Conservation (phyloP, 2,888 invertebrate species). For the Acholoe squamosa region DNA sequence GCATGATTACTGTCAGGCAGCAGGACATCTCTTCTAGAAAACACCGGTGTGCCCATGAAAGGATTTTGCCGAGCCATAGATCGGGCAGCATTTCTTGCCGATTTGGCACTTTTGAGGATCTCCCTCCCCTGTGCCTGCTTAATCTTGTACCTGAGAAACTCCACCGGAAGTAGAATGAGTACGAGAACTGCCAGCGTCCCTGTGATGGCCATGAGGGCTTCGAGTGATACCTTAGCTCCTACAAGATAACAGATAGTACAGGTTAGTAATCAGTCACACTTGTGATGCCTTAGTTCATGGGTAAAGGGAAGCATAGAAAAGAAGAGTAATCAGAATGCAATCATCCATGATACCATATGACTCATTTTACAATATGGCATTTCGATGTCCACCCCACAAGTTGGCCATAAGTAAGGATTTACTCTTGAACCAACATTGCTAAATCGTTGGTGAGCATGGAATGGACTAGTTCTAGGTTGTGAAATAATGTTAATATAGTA, state of each 20-base stretch:
- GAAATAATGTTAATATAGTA: no score
- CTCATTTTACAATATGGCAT: no score
- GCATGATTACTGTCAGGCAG: neutral
- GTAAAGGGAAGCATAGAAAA: no score
- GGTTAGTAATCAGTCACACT: neutral
- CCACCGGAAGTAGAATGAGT: constrained; percentile 15
- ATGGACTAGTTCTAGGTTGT: no score
- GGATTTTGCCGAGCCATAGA: neutral
- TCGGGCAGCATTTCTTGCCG: neutral
- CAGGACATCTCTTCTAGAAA: neutral
- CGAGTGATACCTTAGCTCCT: neutral
- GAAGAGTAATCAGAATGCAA: no score
- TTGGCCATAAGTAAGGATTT: no score
- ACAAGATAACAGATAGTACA: neutral
- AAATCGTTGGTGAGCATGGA: no score
- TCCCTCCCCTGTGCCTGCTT: constrained; percentile 15
- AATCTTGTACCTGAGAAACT: constrained; percentile 35
- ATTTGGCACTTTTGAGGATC: constrained; percentile 2
- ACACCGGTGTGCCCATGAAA: constrained; percentile 35
- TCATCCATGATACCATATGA: no score
- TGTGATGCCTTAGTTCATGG: no score
- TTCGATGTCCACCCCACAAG: no score
- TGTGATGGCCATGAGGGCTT: neutral
- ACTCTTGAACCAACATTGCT: no score
- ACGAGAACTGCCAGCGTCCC: constrained; percentile 20